A percentile compares a stretch with the other conserved stretches of the same genome.
Conservation (phyloP, 1,140 invertebrate species). For the Reticulitermes speratus region DNA sequence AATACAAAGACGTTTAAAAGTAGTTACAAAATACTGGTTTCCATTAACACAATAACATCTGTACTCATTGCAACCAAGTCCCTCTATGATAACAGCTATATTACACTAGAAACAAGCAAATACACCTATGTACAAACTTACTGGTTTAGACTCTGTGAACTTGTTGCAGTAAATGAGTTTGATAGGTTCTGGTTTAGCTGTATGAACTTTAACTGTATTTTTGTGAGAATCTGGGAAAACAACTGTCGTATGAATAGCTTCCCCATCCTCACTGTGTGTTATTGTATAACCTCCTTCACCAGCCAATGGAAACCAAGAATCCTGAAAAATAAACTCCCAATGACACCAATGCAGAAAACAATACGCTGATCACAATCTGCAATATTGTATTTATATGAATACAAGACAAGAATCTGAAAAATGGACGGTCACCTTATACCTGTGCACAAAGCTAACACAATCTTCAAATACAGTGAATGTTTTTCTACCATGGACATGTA, state of each 20-base stretch:
- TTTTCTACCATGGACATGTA: too few species aligned
- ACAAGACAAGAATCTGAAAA: too few species aligned
- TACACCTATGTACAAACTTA: slow-evolving; percentile 39
- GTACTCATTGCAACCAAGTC: too few species aligned
- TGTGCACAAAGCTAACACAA: too few species aligned
- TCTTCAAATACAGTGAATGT: too few species aligned
- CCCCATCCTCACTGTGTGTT: slow-evolving; percentile 57
- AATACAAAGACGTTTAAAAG: too few species aligned
- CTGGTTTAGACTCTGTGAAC: slow-evolving; percentile 54
- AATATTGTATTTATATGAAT: too few species aligned
- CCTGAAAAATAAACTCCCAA: slow-evolving; percentile 11
- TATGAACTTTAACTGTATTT: slow-evolving; percentile 39
- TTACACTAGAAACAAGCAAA: too few species aligned
- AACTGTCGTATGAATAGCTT: slow-evolving; percentile 49
- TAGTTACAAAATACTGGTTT: too few species aligned
- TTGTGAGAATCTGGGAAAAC: slow-evolving; percentile 45
- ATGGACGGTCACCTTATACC: too few species aligned
- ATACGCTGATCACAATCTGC: not conserved
- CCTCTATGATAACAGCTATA: too few species aligned
- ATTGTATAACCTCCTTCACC: slow-evolving; percentile 61
- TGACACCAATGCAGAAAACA: not conserved
- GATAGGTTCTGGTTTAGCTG: slow-evolving; percentile 43
- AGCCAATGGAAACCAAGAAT: slow-evolving; percentile 22
- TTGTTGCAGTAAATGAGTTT: slow-evolving; percentile 53
- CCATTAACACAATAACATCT: too few species aligned